These are phyloP conservation scores for Halcyon badia DNA, from an alignment of 2,797 vertebrate genomes.

Conservation along the genomic window DNA sequence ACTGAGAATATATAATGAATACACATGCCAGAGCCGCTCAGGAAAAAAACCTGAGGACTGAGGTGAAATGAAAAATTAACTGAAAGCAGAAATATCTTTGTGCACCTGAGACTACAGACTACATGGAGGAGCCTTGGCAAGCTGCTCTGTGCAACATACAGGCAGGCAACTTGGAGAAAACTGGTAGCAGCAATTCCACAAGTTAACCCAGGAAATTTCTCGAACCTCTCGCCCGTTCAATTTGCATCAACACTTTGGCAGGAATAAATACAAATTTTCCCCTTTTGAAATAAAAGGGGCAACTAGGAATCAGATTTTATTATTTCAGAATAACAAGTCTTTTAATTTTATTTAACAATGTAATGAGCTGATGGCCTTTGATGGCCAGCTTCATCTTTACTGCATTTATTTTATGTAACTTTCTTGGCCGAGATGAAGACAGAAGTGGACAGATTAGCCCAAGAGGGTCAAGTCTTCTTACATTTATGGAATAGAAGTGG, in stretches of 20 bases:
- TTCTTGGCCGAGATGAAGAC: conserved; percentile 48
- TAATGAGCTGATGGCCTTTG: conserved; percentile 43
- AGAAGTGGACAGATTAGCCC: conserved; percentile 52
- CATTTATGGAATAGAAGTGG: conserved; percentile 23
- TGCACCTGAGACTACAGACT: neutral
- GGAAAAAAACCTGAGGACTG: neutral
- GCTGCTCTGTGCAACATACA: neutral
- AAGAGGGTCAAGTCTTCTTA: neutral
- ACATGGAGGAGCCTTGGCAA: neutral
- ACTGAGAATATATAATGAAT: neutral
- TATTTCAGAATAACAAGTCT: conserved; percentile 58
- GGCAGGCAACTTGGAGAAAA: neutral
- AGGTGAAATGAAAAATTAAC: neutral
- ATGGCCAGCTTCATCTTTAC: conserved; percentile 62
- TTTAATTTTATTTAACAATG: conserved; percentile 32
- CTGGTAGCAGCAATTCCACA: neutral
- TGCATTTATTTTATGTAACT: conserved; percentile 56
- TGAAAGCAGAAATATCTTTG: neutral
- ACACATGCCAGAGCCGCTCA: neutral
- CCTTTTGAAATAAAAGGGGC: conserved; percentile 9
- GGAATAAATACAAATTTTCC: neutral
- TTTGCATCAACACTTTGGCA: neutral
- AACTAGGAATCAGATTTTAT: conserved; percentile 25
- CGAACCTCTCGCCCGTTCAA: neutral
- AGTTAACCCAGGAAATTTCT: neutral